Conservation (phyloP, 2,113 vertebrate genomes). For the Hylia prasina region DNA sequence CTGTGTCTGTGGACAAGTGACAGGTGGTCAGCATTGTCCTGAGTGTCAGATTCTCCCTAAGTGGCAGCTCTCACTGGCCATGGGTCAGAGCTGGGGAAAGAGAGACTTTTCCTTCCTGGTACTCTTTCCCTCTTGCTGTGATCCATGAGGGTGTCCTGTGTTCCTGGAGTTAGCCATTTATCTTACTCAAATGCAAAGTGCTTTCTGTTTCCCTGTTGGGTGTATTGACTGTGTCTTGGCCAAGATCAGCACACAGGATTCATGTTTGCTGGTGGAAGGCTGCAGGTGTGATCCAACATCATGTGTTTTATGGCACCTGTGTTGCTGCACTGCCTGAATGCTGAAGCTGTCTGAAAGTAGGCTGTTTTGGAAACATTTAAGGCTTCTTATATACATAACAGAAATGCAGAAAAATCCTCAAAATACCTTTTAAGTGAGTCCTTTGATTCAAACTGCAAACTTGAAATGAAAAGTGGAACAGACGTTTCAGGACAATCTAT, state of each 20-base stretch:
- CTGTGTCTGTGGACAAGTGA: not conserved
- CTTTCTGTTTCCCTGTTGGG: not conserved
- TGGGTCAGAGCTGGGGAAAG: not conserved
- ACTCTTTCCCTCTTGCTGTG: not conserved
- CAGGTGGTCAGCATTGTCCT: not conserved
- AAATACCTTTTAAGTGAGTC: not conserved
- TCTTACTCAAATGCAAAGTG: not conserved
- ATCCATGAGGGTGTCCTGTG: not conserved
- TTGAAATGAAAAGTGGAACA: not conserved
- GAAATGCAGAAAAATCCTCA: not conserved
- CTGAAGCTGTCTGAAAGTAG: not conserved
- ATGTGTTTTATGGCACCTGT: not conserved
- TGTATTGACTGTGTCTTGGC: not conserved
- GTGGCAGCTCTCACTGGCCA: rapidly evolving
- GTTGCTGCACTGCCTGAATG: not conserved
- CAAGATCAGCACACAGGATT: not conserved
- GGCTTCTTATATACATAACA: not conserved
- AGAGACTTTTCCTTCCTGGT: not conserved
- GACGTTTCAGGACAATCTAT: not conserved
- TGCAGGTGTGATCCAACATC: not conserved
- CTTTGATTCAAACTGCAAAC: not conserved
- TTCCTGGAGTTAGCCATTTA: not conserved
- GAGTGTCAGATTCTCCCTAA: not conserved
- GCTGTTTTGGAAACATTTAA: not conserved
- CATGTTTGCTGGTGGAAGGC: not conserved